A percentile compares a stretch with the other conserved stretches of the same genome.
Evolutionary conservation across 2,113 vertebrate genomes (phyloP).

Genomic region (Lycaon pictus): DNA sequence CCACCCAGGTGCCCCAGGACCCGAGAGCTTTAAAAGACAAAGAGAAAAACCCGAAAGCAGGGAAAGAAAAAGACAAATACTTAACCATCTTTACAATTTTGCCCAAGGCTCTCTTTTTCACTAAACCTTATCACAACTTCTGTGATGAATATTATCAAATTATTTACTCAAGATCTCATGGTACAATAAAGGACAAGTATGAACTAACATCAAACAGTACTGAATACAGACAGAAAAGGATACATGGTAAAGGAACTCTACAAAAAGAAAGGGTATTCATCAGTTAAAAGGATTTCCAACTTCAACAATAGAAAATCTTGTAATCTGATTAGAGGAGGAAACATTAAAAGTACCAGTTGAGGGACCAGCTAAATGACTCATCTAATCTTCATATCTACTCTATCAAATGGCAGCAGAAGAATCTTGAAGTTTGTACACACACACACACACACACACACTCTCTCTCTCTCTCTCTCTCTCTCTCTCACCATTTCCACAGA

Average conservation of each 20-base stretch:
- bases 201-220: constrained; percentile 3
- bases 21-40: neutral
- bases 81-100: constrained; percentile 23
- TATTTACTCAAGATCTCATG: constrained; percentile 40
- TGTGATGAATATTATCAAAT: constrained; percentile 56
- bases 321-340: constrained; percentile 20
- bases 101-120: constrained; percentile 35
- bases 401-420: neutral
- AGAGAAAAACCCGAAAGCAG: neutral
- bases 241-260: neutral
- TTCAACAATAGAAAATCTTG: neutral
- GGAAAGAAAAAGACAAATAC: neutral
- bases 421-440: neutral
- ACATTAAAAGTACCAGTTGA: neutral
- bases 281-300: constrained; percentile 45
- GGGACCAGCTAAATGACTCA: neutral
- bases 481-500: neutral
- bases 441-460: neutral
- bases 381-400: neutral
- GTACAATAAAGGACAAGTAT: neutral
- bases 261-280: neutral
- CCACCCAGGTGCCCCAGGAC: too few species aligned
- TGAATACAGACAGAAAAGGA: neutral
- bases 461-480: too few species aligned
- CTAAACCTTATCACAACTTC: constrained; percentile 47